phyloP scores from a whole-genome alignment of 2,888 invertebrate genomes.

The Carterocephalus palaemon region DNA sequence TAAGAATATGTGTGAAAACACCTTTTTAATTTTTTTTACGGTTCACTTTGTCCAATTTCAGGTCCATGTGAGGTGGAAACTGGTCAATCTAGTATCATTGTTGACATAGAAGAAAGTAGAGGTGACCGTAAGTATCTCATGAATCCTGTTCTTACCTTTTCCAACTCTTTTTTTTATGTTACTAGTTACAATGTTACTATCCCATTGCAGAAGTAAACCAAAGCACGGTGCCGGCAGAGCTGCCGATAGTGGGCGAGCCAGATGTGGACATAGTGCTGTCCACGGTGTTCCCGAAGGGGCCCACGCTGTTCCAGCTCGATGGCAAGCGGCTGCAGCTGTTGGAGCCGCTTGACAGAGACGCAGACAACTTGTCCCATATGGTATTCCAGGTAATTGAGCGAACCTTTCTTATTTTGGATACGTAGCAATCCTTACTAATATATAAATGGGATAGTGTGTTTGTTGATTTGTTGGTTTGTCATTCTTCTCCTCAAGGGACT shows the following conservation, averaged over 20 bases:
- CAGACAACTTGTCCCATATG: constrained; percentile 90
- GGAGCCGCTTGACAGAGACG: constrained; percentile 90
- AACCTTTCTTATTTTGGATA: too few relatives aligned
- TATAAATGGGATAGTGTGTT: too few relatives aligned
- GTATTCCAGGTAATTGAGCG: constrained; percentile 88
- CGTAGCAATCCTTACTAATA: too few relatives aligned
- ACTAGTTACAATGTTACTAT: too few relatives aligned
- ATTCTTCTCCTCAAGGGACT: too few relatives aligned
- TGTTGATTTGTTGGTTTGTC: too few relatives aligned
- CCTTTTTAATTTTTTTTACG: neutral
- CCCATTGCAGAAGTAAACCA: constrained; percentile 86
- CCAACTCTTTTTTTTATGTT: neutral
- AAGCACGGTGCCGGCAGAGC: constrained; percentile 86
- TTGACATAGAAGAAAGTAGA: constrained; percentile 93
- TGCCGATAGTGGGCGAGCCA: constrained; percentile 91
- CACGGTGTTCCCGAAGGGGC: constrained; percentile 88
- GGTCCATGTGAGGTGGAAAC: constrained; percentile 90
- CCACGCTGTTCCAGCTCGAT: constrained; percentile 87
- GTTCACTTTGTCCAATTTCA: constrained; percentile 36
- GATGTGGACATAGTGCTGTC: constrained; percentile 87
- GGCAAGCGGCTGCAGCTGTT: constrained; percentile 89
- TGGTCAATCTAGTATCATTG: constrained; percentile 91
- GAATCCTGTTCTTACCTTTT: too few relatives aligned
- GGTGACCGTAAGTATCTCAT: constrained; percentile 91
- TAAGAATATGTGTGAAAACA: too few relatives aligned